Evolutionary conservation across 2,797 vertebrate species (phyloP).

Genomic region (Notoglanidium macrostoma): DNA sequence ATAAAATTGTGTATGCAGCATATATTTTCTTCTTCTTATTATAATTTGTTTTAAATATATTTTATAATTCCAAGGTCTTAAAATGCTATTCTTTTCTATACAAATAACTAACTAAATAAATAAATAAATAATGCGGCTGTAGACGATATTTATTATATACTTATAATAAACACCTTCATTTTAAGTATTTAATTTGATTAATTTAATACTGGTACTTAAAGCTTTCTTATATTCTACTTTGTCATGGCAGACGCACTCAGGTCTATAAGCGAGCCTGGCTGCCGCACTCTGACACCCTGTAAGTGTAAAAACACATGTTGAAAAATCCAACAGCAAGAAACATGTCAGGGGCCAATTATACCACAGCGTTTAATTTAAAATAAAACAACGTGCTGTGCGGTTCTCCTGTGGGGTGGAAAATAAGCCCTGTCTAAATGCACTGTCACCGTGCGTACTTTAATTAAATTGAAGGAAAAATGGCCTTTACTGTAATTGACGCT

Average conservation of each 20-base stretch:
- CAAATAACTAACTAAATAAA: neutral
- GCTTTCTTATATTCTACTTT: too few relatives aligned
- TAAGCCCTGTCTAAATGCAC: slow-evolving; percentile 76
- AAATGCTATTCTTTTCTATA: neutral
- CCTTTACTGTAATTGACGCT: slow-evolving; percentile 76
- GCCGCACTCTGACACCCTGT: neutral
- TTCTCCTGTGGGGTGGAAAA: slow-evolving; percentile 77
- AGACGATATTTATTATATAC: neutral
- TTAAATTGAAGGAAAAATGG: slow-evolving; percentile 71
- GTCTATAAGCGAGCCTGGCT: neutral
- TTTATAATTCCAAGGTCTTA: neutral
- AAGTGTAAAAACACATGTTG: neutral
- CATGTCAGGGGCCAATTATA: slow-evolving; percentile 77
- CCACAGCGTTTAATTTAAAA: slow-evolving; percentile 75
- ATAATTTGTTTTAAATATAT: too few relatives aligned
- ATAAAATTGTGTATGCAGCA: neutral
- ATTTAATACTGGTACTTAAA: neutral
- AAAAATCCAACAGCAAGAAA: slow-evolving; percentile 61
- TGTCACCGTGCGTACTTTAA: slow-evolving; percentile 76
- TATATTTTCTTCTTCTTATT: neutral
- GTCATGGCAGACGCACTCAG: too few relatives aligned
- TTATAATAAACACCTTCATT: neutral
- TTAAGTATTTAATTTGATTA: neutral
- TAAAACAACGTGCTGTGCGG: slow-evolving; percentile 78
- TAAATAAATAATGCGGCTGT: neutral